These are phyloP conservation scores for Poecile montanus DNA, from an alignment of 2,797 vertebrate species.

Conservation along the genomic window DNA sequence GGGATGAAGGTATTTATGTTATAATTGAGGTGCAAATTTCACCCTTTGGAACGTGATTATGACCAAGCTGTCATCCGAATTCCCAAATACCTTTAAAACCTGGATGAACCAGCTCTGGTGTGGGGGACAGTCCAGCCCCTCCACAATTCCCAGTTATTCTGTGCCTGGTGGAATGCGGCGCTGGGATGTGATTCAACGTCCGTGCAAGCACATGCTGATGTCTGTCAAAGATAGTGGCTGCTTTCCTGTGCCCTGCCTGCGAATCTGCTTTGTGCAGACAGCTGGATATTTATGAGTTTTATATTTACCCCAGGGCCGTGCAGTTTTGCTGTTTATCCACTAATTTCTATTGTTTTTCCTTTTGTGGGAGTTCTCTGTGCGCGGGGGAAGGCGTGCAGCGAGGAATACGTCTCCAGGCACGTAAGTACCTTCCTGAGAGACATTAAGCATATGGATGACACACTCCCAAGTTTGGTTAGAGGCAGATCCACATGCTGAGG, in stretches of 20 bases:
- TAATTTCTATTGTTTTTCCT: neutral
- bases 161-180: neutral
- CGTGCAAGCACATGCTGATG: constrained; percentile 70
- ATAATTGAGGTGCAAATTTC: neutral
- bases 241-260: neutral
- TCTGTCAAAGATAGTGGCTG: constrained; percentile 74
- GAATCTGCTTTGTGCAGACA: constrained; percentile 72
- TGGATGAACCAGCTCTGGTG: fast-evolving
- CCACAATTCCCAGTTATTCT: neutral
- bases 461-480: constrained; percentile 53
- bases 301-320: constrained; percentile 65
- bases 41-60: neutral
- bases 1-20: neutral
- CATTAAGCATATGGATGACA: constrained; percentile 20
- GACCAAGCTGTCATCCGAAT: neutral
- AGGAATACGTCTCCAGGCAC: neutral
- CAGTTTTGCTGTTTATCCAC: neutral
- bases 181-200: constrained; percentile 26
- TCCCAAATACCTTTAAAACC: neutral
- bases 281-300: constrained; percentile 83
- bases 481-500: neutral
- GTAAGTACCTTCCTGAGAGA: neutral
- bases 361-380: neutral
- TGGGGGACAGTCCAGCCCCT: neutral
- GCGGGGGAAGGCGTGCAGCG: neutral